phyloP scores from a whole-genome alignment of 2,888 invertebrate genomes.

The Ennomos erosarius region DNA sequence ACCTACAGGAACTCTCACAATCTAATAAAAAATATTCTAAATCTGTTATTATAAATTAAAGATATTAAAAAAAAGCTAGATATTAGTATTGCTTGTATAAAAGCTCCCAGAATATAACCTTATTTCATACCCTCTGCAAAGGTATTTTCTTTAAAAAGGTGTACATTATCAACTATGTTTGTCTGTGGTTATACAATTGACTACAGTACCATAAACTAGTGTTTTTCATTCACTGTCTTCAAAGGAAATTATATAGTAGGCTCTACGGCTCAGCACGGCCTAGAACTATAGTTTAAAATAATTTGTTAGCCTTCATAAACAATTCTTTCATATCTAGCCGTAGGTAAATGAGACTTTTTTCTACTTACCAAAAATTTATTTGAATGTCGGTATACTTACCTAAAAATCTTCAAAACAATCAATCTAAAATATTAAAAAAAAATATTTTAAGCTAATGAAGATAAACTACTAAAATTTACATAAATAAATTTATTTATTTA shows the following conservation, averaged over 20 bases:
- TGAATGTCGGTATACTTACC: too few relatives aligned
- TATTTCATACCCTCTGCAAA: neutral
- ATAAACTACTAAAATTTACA: too few relatives aligned
- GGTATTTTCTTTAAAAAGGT: constrained; percentile 8
- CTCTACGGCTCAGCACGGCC: constrained; percentile 2
- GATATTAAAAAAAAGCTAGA: too few relatives aligned
- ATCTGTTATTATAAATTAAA: too few relatives aligned
- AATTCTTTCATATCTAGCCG: constrained; percentile 1
- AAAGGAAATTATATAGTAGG: constrained; percentile 17
- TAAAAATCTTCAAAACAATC: too few relatives aligned
- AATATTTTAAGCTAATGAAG: too few relatives aligned
- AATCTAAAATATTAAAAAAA: too few relatives aligned
- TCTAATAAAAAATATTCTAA: too few relatives aligned
- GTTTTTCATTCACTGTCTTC: constrained; percentile 15
- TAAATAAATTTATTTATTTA: too few relatives aligned
- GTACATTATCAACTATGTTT: neutral
- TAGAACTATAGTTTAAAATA: constrained; percentile 7
- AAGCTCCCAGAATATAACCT: constrained; percentile 1
- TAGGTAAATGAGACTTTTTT: too few relatives aligned
- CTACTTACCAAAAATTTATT: too few relatives aligned
- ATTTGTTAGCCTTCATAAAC: neutral
- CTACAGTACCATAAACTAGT: constrained; percentile 1
- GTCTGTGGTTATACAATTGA: constrained; percentile 1
- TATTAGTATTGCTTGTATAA: neutral
- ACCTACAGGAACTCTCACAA: too few relatives aligned